These are phyloP conservation scores for Achatina immaculata DNA, from an alignment of 1,140 invertebrate species.

Conservation along the genomic window DNA sequence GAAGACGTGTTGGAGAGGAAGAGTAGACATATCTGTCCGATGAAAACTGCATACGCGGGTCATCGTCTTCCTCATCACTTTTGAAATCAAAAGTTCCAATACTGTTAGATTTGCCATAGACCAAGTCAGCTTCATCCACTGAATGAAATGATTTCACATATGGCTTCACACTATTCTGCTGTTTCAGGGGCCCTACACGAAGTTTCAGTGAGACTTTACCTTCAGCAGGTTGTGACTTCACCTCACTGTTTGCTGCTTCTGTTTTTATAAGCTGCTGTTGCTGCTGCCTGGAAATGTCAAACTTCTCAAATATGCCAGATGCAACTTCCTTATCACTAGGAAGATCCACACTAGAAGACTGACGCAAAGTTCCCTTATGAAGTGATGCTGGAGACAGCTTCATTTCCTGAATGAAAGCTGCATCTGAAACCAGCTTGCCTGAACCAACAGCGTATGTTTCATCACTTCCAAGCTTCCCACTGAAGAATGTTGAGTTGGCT, in stretches of 20 bases:
- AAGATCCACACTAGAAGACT: conserved; percentile 33
- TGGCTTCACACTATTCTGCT: conserved; percentile 35
- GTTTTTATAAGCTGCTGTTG: conserved; percentile 26
- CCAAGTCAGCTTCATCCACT: conserved; percentile 18
- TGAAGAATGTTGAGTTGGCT: conserved; percentile 24
- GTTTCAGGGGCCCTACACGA: conserved; percentile 27
- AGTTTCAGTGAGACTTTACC: conserved; percentile 35
- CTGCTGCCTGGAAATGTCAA: conserved; percentile 34
- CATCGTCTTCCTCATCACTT: conserved; percentile 63
- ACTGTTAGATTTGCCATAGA: conserved; percentile 39
- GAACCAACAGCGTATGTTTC: not conserved
- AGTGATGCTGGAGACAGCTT: conserved; percentile 16
- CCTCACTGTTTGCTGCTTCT: conserved; percentile 20
- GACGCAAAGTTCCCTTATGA: conserved; percentile 8
- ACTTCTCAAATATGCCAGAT: conserved; percentile 44
- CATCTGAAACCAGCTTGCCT: not conserved
- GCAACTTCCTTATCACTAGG: conserved; percentile 18
- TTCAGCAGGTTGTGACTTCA: conserved; percentile 6
- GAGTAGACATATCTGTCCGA: conserved; percentile 48
- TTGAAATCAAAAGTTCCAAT: conserved; percentile 59
- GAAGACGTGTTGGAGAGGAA: conserved; percentile 56
- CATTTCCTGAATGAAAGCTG: conserved; percentile 12
- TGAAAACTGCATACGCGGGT: conserved; percentile 24
- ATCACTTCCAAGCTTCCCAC: conserved; percentile 1
- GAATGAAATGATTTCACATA: conserved; percentile 13